Conservation (phyloP, 2,888 invertebrate species). For the Ferdinandea cuprea region DNA sequence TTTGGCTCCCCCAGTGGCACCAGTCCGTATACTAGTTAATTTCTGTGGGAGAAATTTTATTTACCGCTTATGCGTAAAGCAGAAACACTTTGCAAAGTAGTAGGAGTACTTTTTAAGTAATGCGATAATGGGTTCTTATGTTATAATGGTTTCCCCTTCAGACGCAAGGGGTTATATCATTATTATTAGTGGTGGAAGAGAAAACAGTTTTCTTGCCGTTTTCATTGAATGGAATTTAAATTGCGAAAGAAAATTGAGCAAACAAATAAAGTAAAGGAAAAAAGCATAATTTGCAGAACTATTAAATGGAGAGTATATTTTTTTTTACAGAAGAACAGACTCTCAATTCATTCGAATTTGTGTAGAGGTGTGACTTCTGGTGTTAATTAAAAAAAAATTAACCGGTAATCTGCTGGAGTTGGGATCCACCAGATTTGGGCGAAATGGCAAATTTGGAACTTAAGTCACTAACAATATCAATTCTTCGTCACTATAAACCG, state of each 20-base stretch:
- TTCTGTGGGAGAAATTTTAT: not conserved
- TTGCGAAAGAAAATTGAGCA: not conserved
- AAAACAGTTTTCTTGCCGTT: slow-evolving; percentile 19
- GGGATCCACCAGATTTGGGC: no score
- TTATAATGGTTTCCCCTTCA: slow-evolving; percentile 5
- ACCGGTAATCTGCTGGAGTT: no score
- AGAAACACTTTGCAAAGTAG: slow-evolving; percentile 11
- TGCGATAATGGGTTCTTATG: slow-evolving; percentile 32
- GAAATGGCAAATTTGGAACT: no score
- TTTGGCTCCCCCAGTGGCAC: no score
- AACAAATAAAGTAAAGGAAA: not conserved
- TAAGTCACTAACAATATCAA: no score
- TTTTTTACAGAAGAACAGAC: no score
- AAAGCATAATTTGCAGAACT: no score
- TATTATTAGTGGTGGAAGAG: slow-evolving; percentile 25
- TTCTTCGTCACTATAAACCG: no score
- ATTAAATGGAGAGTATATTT: no score
- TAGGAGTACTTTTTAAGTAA: slow-evolving; percentile 30
- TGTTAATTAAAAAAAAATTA: no score
- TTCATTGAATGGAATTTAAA: slow-evolving; percentile 11
- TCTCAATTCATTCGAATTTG: no score
- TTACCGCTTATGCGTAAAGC: not conserved
- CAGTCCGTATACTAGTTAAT: slow-evolving; percentile 4
- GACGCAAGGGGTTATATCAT: slow-evolving; percentile 1
- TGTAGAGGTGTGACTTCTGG: no score